Base-by-base conservation (phyloP, 2,113 vertebrate genomes). In the Tupaia chinensis region DNA sequence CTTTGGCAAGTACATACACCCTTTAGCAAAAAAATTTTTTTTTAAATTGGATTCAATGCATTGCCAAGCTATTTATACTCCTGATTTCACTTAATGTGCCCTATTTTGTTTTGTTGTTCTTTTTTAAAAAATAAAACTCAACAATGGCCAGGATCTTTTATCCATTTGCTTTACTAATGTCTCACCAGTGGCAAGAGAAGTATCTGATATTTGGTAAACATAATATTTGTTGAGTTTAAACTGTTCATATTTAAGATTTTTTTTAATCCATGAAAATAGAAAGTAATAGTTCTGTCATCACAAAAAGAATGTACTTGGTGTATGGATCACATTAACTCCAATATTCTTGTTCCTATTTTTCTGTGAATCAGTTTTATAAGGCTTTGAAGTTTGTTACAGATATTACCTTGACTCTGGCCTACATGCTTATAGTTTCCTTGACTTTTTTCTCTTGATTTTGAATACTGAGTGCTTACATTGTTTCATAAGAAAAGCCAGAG, bases 321-420 rank as follows among this genome's bases (percentile, higher is more conserved):
- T 96, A 79, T 89, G 70, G 86, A 94, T 94, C 69, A 72, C 10
- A 77, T 10, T 5, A 92, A 53, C 22, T 73, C 17, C 16, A 76
- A 58, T 92, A 70, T 76, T 34, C n/a, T 94, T 54, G 1, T 14
- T 53, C 44, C 53, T 73, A 14, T 80, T 86, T 93, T 80, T 5
- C n/a, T 77, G 44, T 82, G 65, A 92, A 44, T 89, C 29, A 58
- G 10, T 91, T 72, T 87, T 73, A 65, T 2, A 73, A 80, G 7
- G 9, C 27, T 65, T 93, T 32, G 85, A 60, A 91, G 29, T 83
- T 86, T 79, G 25, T 68, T 83, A 6, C 2, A 95, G 34, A 74
- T 94, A 15, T 81, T 78, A 77, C 20, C 34, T 95, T 93, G 34
- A 61, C 72, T 87, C 23, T 76, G 54, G 2, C 22, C 34, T 78